phyloP scores from a whole-genome alignment of 2,113 vertebrate species.

The Hemiscyllium ocellatum region DNA sequence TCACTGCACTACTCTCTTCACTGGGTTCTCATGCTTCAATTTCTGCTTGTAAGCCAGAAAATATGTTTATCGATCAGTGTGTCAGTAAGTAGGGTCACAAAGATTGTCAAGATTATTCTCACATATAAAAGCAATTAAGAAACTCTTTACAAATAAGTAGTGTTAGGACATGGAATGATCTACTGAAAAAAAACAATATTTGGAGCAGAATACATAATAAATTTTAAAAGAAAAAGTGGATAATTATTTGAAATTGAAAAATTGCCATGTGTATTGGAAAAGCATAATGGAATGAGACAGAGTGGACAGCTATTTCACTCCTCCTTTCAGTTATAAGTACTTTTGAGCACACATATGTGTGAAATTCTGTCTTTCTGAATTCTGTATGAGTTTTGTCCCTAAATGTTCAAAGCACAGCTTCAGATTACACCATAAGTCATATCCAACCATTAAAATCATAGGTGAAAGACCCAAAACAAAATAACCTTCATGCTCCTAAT shows the following conservation, averaged over 20 bases:
- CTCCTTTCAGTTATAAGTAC: too few relatives aligned
- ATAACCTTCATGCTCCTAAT: neutral
- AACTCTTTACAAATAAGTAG: too few relatives aligned
- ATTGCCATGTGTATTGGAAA: neutral
- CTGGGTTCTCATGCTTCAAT: too few relatives aligned
- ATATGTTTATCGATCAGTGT: too few relatives aligned
- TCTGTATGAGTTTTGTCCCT: neutral
- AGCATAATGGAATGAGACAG: neutral
- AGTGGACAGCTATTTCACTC: neutral
- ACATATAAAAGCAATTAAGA: too few relatives aligned
- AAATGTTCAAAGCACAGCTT: neutral
- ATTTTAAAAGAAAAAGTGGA: neutral
- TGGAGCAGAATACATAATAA: too few relatives aligned
- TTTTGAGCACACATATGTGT: neutral
- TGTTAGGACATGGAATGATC: too few relatives aligned
- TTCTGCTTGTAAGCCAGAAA: too few relatives aligned
- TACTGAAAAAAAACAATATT: too few relatives aligned
- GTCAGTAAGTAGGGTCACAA: too few relatives aligned
- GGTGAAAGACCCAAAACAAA: neutral
- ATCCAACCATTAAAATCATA: neutral
- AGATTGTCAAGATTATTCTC: too few relatives aligned
- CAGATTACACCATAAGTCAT: neutral
- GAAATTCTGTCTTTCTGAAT: neutral
- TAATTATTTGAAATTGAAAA: neutral
- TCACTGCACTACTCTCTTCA: too few relatives aligned